Evolutionary conservation across 2,888 invertebrate genomes (phyloP), one percentile per base, ranked within the genome.

Genomic region (Kryphioiulus occultus): DNA sequence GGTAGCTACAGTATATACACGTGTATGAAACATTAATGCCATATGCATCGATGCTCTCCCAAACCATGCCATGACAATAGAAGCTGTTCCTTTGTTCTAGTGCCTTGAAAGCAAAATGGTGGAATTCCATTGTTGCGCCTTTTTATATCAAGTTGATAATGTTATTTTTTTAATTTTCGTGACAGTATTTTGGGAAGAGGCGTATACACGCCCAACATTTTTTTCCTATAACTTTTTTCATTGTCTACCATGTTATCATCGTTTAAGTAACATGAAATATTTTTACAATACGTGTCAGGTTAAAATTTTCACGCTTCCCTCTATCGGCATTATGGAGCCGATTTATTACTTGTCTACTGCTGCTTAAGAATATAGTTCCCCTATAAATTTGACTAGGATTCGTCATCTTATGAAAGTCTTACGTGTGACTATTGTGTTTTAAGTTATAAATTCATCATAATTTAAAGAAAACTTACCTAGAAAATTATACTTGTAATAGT

Each of bases 1-100:
- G 30, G 78, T 78, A 78, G 78, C 78, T 30, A 26, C 35, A 35
- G 78, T 78, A 78, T 30, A 30, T 30, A 26, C 35, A 35, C 35
- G 3, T 4, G 35, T 78, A 78, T 78, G 78, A 78, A 78, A 78
- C 78, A 78, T 78, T 78, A 15, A 78, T 78, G 78, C 78, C 26
- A 26, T 78, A 78, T 78, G 78, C 78, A 78, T 78, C 78, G 30
- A 22, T 15, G 78, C 78, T 78, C 78, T 78, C 78, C 15, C 30
- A 78, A n/a, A 78, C 78, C 22, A 78, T 78, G 30, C 12, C 78
- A 78, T 78, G 12, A 78, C 78, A 78, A 78, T 78, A 30, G 78
- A 78, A 78, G 78, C 30, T 78, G 78, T 78, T 78, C 78, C 30
- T 78, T 78, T 78, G 78, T 78, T 78, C 15, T 78, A 78, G 78